Percentiles rank a stretch among this genome's conserved stretches.
phyloP scores from a whole-genome alignment of 2,888 invertebrate species.

The Ochlodes sylvanus region DNA sequence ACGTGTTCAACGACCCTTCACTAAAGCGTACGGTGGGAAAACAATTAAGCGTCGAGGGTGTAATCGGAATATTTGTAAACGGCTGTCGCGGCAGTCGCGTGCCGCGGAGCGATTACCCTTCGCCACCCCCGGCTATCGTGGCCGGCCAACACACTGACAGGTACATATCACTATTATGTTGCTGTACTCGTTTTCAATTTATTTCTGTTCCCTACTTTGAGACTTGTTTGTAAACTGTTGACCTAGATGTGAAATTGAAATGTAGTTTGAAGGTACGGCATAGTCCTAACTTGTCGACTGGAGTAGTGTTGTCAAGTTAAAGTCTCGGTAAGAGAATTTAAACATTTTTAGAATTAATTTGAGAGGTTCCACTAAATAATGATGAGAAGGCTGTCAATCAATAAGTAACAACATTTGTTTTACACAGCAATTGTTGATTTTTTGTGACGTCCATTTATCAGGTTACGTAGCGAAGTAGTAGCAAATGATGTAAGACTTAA shows the following conservation, averaged over 20 bases:
- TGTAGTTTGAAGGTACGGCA: not conserved
- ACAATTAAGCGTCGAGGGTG: slow-evolving; percentile 75
- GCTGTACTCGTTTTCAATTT: slow-evolving; percentile 18
- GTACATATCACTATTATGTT: slow-evolving; percentile 14
- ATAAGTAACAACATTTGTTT: too few species aligned
- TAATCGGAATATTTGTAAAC: slow-evolving; percentile 81
- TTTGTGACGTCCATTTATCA: too few species aligned
- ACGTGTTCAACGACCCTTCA: slow-evolving; percentile 37
- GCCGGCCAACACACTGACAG: slow-evolving; percentile 15
- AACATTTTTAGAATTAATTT: too few species aligned
- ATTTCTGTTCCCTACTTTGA: slow-evolving; percentile 1
- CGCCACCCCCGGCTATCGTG: slow-evolving; percentile 46
- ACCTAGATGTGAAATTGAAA: slow-evolving; percentile 5
- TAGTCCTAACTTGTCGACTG: not conserved
- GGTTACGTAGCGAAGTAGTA: too few species aligned
- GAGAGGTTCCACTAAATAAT: too few species aligned
- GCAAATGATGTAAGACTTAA: too few species aligned
- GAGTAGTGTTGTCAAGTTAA: not conserved
- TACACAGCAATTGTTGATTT: too few species aligned
- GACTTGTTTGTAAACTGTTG: slow-evolving; percentile 6
- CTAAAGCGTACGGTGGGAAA: slow-evolving; percentile 56
- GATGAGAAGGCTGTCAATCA: too few species aligned
- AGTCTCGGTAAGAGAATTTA: too few species aligned
- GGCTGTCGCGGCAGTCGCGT: slow-evolving; percentile 70
- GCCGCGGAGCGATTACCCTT: slow-evolving; percentile 69